Evolutionary conservation across 2,797 vertebrate genomes (phyloP).

Genomic region (Sebastes aleutianus): DNA sequence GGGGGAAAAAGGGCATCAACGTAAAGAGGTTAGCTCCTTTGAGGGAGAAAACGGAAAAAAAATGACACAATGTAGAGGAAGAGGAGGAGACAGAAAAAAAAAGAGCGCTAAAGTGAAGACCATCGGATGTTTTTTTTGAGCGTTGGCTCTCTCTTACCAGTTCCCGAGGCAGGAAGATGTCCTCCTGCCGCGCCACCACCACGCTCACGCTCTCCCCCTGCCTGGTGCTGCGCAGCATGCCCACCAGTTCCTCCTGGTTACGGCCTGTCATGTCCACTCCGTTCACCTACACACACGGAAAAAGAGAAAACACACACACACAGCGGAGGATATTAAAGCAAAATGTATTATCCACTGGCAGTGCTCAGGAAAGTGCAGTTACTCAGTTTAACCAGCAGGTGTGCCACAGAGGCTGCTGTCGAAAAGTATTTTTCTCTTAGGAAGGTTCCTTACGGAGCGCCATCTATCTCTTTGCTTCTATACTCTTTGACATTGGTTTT

Average conservation of each 20-base stretch:
- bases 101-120: neutral
- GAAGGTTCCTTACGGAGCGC: too few species aligned
- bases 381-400: conserved; percentile 3
- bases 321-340: conserved; percentile 14
- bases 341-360: conserved; percentile 13
- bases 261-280: conserved; percentile 88
- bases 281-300: conserved; percentile 84
- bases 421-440: too few species aligned
- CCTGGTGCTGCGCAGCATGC: conserved; percentile 93
- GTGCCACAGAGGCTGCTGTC: neutral
- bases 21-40: neutral
- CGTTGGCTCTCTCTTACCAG: conserved; percentile 81
- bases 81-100: conserved; percentile 3
- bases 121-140: neutral
- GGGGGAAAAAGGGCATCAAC: neutral
- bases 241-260: conserved; percentile 94
- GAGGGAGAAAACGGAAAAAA: neutral
- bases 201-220: conserved; percentile 89
- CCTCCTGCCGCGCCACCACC: conserved; percentile 89
- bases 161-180: conserved; percentile 89
- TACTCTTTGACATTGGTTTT: too few species aligned
- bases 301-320: neutral
- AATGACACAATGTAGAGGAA: conserved; percentile 36
- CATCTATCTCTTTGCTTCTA: too few species aligned
- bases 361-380: neutral